Evolutionary conservation across 2,113 vertebrate species (phyloP).

Genomic region (Callopanchax toddi): DNA sequence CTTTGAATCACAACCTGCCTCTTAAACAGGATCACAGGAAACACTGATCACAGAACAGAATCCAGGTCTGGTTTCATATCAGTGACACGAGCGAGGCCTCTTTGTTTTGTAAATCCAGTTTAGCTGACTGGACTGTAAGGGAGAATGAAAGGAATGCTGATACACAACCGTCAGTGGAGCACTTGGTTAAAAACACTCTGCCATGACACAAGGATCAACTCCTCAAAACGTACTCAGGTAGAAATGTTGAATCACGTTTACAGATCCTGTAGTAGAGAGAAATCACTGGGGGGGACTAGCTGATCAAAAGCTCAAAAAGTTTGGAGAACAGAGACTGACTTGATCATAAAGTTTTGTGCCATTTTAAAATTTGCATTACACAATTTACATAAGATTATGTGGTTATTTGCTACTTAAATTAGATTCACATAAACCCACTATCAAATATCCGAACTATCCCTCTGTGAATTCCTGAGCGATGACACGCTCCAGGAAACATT

Average conservation of each 20-base stretch:
- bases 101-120: conserved; percentile 62
- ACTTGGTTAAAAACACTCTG: conserved; percentile 22
- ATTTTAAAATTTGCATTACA: too few relatives aligned
- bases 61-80: conserved; percentile 22
- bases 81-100: conserved; percentile 35
- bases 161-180: not conserved
- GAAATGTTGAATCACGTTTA: too few relatives aligned
- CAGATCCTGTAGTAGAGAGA: too few relatives aligned
- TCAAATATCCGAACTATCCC: too few relatives aligned
- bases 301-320: too few relatives aligned
- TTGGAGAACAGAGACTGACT: too few relatives aligned
- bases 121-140: conserved; percentile 52
- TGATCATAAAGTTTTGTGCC: too few relatives aligned
- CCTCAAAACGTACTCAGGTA: too few relatives aligned
- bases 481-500: conserved; percentile 1
- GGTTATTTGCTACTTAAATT: too few relatives aligned
- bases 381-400: too few relatives aligned
- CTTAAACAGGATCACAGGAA: not conserved
- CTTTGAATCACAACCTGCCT: not conserved
- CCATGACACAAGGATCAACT: not conserved
- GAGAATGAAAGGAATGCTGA: conserved; percentile 69
- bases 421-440: too few relatives aligned
- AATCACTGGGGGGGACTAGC: too few relatives aligned
- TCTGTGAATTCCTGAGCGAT: conserved; percentile 2
- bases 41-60: not conserved